Conservation (phyloP, 2,797 vertebrate genomes). For the Channa striata region DNA sequence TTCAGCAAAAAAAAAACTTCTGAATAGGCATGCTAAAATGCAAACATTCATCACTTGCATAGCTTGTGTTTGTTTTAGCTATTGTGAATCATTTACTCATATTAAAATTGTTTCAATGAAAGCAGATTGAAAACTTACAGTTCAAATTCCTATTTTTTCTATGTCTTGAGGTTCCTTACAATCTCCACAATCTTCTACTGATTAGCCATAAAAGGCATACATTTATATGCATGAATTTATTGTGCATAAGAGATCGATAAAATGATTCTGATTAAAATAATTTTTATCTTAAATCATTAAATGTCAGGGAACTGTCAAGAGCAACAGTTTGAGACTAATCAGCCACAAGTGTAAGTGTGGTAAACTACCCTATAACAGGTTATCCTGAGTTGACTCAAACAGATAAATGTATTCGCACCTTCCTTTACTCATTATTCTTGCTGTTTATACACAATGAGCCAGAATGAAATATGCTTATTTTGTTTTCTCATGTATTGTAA, state of each 20-base stretch:
- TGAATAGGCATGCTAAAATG: background rate
- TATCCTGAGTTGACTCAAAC: background rate
- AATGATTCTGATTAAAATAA: background rate
- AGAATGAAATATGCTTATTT: background rate
- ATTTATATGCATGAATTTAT: background rate
- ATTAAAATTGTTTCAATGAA: background rate
- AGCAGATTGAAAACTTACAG: no score
- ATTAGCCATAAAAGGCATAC: background rate
- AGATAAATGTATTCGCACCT: background rate
- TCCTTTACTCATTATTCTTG: background rate
- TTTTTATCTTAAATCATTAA: background rate
- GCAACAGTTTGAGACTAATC: background rate
- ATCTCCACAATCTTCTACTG: background rate
- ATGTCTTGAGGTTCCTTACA: background rate
- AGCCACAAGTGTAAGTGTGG: background rate
- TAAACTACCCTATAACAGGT: background rate
- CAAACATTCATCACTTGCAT: background rate
- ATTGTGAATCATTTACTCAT: background rate
- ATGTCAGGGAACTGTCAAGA: background rate
- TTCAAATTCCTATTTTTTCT: background rate
- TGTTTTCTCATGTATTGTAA: background rate
- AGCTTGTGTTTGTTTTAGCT: background rate
- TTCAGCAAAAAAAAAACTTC: no score
- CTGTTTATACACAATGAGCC: background rate
- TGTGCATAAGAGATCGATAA: background rate